Evolutionary conservation across 2,888 invertebrate genomes (phyloP), one percentile per base, ranked within the genome.

Genomic region (Caenorhabditis doughertyi): DNA sequence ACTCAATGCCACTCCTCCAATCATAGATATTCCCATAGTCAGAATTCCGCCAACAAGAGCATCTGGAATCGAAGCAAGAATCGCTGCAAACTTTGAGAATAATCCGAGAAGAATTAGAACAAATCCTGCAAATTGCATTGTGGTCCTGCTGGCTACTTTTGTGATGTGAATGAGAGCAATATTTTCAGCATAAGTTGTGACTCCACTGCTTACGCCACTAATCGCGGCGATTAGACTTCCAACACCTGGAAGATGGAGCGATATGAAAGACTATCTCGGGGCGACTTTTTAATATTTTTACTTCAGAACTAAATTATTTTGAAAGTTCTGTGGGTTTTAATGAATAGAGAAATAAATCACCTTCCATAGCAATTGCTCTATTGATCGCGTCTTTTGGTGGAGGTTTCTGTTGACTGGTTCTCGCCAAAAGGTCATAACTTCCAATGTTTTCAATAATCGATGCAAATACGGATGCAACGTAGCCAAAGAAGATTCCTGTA

Each of bases 101-200:
- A 85, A 29, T 2, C 85, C 85, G 1, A 84, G 51, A 29, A 82
- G 25, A 29, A 83, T 58, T 0, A 87, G 72, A 1, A 82, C 49
- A 1, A 84, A n/a, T 16, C 90, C 90, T 16, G 90, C 89, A 23
- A 88, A 56, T 60, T 89, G 89, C 86, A 90, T 87, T 8, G 89
- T 90, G 9, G 84, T 53, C n/a, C 90, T 79, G 58, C 87, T 86
- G 16, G 90, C 90, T 8, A 90, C 87, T 58, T 84, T 79, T 0
- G 89, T 89, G 16, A 89, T 82, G 35, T 87, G 87, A 39, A 89
- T 88, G 13, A 89, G 85, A 0, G 89, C 89, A 27, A 89, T 87
- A 51, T 88, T 89, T 64, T 89, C 89, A 8, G 89, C 83, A 58
- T 90, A 90, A 1, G 89, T 90, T 3, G 90, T 90, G n/a, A 90